These are phyloP conservation scores for Dicerorhinus sumatrensis DNA, from an alignment of 2,113 vertebrate genomes.

Conservation along the genomic window DNA sequence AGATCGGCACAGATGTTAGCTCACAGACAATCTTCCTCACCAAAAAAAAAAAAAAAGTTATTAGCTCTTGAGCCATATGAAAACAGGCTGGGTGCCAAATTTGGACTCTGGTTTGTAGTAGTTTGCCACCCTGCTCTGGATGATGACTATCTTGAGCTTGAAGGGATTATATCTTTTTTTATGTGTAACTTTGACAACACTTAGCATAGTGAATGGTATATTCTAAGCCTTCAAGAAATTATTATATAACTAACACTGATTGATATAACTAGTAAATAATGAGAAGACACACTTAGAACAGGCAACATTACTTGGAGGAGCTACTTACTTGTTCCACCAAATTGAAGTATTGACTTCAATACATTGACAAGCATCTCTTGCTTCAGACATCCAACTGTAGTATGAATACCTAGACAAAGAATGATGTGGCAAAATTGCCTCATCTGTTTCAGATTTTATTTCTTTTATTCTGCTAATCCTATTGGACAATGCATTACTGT, in stretches of 20 bases:
- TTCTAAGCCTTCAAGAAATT: background rate
- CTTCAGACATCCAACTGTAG: background rate
- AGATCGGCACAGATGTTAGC: no score
- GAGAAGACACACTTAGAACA: background rate
- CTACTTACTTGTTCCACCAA: background rate
- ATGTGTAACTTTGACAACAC: background rate
- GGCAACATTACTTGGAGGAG: background rate
- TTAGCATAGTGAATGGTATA: background rate
- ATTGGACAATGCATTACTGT: background rate
- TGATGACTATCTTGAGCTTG: background rate
- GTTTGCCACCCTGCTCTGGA: background rate
- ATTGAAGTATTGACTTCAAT: background rate
- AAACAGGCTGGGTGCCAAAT: background rate
- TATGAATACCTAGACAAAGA: background rate
- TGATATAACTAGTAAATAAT: background rate
- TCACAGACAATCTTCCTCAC: no score
- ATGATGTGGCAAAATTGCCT: background rate
- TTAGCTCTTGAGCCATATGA: background rate
- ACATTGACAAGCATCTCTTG: background rate
- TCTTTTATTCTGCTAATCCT: background rate
- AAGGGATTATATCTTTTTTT: background rate
- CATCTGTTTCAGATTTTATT: background rate
- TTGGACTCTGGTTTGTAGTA: background rate
- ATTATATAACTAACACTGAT: background rate
- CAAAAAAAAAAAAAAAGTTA: background rate